Evolutionary conservation across 1,140 invertebrate species (phyloP), one percentile per base, ranked within the genome.

Genomic region (Elymnias hypermnestra): DNA sequence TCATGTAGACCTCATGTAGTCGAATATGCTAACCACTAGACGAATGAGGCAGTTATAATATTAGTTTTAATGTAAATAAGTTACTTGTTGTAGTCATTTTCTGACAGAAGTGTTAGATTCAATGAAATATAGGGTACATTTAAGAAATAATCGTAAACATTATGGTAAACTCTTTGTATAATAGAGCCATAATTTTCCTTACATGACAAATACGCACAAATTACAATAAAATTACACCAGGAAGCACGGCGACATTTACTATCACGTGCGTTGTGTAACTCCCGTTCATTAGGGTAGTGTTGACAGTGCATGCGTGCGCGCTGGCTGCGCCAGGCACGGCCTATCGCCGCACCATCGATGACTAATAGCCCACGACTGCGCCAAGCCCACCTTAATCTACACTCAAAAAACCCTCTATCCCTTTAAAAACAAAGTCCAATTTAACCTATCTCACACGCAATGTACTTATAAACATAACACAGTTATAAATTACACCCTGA

Each of bases 171-270:
- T 46, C 29, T 41, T 28, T 45, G 26, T 15, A 35, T 45, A 28
- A 60, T 60, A 53, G 41, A 60, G 57, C 38, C 49, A 60, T 60
- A 60, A 53, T 56, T 83, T 65, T 72, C 54, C 37, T 83, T 53
- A 77, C 76, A 83, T 77, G 73, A 83, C 70, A 83, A 83, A 79
- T 79, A 76, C 68, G 72, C 75, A 84, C 77, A 84, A 84, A 82
- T 82, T 81, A 82, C 69, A 54, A 63, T 72, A 64, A 72, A 79
- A 79, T 82, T 78, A 83, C 67, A 53, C 42, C 63, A 68, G 73
- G 72, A 78, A 77, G 69, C 53, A 56, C 58, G 69, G 65, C 63
- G 77, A 75, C 71, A 76, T 78, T 79, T 77, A 69, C 64, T 44
- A 70, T 75, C 72, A 72, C 73, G 77, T 76, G 79, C 72, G 74